A percentile compares a stretch with the other conserved stretches of the same genome.
These are phyloP conservation scores for Poecile montanus DNA, from an alignment of 2,797 vertebrate species.

Conservation along the genomic window DNA sequence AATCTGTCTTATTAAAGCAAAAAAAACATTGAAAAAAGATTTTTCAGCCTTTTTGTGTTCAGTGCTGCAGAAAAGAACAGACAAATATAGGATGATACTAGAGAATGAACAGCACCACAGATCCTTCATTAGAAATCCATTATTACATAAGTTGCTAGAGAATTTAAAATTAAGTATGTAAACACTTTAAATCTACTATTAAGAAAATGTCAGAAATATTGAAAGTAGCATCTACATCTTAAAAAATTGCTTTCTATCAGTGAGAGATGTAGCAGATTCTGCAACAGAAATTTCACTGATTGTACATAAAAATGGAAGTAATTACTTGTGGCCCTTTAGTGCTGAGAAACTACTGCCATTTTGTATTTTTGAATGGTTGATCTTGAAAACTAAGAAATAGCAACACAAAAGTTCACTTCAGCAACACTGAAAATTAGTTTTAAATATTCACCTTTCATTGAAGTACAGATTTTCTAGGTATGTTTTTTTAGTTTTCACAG, in stretches of 20 bases:
- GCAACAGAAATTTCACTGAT: background rate
- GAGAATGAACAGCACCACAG: background rate
- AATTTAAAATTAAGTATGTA: slow-evolving; percentile 47
- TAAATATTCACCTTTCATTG: background rate
- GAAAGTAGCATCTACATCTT: slow-evolving; percentile 2
- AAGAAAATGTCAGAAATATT: slow-evolving; percentile 26
- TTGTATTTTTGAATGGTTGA: background rate
- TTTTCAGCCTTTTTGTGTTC: slow-evolving; percentile 42
- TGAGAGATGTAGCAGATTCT: background rate
- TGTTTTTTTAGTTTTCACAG: background rate
- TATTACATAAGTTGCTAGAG: slow-evolving; percentile 10
- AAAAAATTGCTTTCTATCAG: slow-evolving; percentile 19
- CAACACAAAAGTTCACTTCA: background rate
- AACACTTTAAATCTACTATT: slow-evolving; percentile 15
- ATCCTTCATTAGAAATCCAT: slow-evolving; percentile 2
- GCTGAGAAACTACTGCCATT: slow-evolving; percentile 11
- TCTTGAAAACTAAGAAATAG: background rate
- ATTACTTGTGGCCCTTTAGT: slow-evolving; percentile 4
- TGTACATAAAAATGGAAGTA: background rate
- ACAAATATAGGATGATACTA: background rate
- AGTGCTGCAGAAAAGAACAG: background rate
- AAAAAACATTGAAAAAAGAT: background rate
- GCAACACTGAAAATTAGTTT: slow-evolving; percentile 6
- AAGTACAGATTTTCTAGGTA: background rate
- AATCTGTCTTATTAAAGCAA: background rate